Base-by-base conservation (phyloP, 2,113 vertebrate species). In the Suricata suricatta region DNA sequence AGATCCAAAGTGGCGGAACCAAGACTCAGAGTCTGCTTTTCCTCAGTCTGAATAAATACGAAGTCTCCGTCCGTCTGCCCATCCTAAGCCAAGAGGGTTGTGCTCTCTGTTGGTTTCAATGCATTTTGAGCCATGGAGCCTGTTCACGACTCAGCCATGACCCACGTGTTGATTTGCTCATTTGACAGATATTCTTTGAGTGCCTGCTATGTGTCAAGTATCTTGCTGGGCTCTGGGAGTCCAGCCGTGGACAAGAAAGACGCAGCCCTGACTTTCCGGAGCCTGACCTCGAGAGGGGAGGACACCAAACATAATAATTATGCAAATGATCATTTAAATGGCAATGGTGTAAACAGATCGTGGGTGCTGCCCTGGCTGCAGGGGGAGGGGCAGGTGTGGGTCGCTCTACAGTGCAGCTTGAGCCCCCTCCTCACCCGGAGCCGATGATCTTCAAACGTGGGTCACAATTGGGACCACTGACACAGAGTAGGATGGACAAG, bases 61-160 rank as follows among this genome's bases (percentile, higher is more conserved):
- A 4, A 1, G 27, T 11, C 5, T 52, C 88, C 15, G 5, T 25
- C 11, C 0, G 0, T 31, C 19, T 4, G 3, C 41, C 25, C 2
- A 4, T 17, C 31, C 4, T 15, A 9, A 57, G 9, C 80, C 0
- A 0, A 38, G 7, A 9, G 11, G 19, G 10, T 0, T 3, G 23
- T 89, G 33, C 68, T 72, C 38, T 15, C 12, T 1, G 3, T 8
- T 21, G 69, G 60, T 14, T 47, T 33, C 17, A 0, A 3, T 23
- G 17, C 19, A 2, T 1, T 29, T 1, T 4, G 47, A 38, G 50
- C 63, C 1, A 12, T 19, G 2, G 13, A 11, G 15, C 35, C 47
- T 1, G 1, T 5, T 31, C 27, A 0, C 5, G 7, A 41, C 4
- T 63, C 71, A 11, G 0, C 29, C 8, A 1, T 11, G 3, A 3